These are phyloP conservation scores for Drosophila repletoides DNA, from an alignment of 1,140 invertebrate species.

Conservation along the genomic window DNA sequence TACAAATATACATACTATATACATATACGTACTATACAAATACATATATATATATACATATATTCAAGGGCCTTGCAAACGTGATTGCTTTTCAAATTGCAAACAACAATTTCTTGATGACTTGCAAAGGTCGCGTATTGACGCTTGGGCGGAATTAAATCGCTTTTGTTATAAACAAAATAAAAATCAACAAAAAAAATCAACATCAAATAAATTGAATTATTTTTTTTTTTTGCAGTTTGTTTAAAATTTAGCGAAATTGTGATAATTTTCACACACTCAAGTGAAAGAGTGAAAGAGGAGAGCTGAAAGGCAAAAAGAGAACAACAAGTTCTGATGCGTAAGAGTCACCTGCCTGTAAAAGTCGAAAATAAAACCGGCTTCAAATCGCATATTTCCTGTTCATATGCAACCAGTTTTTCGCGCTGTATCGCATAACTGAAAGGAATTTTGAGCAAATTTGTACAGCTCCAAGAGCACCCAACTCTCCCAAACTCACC, in stretches of 20 bases:
- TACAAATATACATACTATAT: background rate
- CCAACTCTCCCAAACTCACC: constrained; percentile 1
- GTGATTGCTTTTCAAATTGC: constrained; percentile 47
- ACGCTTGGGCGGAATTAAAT: constrained; percentile 31
- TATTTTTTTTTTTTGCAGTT: constrained; percentile 8
- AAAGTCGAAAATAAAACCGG: constrained; percentile 56
- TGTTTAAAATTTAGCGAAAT: constrained; percentile 38
- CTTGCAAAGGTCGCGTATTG: constrained; percentile 37
- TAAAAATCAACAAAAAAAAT: background rate
- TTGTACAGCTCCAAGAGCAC: constrained; percentile 17
- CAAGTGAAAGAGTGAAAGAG: constrained; percentile 15
- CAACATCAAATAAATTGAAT: background rate
- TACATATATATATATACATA: background rate
- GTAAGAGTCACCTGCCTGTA: constrained; percentile 25
- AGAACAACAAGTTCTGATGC: constrained; percentile 59
- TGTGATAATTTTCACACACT: constrained; percentile 48
- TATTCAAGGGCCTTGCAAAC: constrained; percentile 39
- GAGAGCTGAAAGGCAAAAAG: background rate
- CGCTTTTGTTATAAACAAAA: constrained; percentile 38
- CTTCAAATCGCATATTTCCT: constrained; percentile 63
- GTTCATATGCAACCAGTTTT: constrained; percentile 66
- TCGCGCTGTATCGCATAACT: constrained; percentile 45
- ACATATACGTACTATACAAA: background rate
- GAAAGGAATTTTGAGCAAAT: constrained; percentile 29
- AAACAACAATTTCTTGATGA: constrained; percentile 50